Evolutionary conservation across 2,888 invertebrate species (phyloP).

Genomic region (Melikaiella ostensackeni): DNA sequence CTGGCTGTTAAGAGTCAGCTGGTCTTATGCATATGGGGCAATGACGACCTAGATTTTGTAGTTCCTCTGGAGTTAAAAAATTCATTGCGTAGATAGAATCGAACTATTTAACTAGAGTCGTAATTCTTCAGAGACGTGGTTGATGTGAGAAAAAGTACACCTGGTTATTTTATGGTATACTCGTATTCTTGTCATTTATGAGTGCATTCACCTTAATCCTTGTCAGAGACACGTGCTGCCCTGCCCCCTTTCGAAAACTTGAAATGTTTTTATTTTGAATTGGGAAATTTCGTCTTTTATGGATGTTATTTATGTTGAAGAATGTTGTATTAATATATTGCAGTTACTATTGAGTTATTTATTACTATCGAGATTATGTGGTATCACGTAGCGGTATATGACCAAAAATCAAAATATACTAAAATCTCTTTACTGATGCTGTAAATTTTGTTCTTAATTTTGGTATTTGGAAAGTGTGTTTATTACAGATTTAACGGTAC

Average conservation of each 20-base stretch:
- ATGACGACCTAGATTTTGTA: constrained; percentile 3
- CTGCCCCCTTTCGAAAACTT: constrained; percentile 2
- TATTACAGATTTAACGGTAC: neutral
- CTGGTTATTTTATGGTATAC: constrained; percentile 33
- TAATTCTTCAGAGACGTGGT: constrained; percentile 13
- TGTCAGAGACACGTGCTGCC: constrained; percentile 9
- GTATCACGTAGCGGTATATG: neutral
- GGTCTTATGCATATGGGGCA: constrained; percentile 13
- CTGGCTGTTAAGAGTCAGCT: neutral
- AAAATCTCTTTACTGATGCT: neutral
- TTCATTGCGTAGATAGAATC: constrained; percentile 36
- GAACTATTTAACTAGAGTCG: constrained; percentile 15
- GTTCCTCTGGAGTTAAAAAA: neutral
- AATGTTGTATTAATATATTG: constrained; percentile 9
- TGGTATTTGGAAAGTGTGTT: constrained; percentile 3
- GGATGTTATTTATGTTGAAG: constrained; percentile 23
- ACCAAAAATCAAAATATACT: neutral
- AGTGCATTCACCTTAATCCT: constrained; percentile 28
- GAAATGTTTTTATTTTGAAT: neutral
- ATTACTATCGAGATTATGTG: neutral
- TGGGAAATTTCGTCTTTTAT: constrained; percentile 16
- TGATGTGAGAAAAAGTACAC: constrained; percentile 32
- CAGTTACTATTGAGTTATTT: neutral
- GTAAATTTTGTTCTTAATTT: constrained; percentile 12
- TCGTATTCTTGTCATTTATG: constrained; percentile 14